A percentile compares a stretch with the other conserved stretches of the same genome.
phyloP scores from a whole-genome alignment of 2,797 vertebrate species.

The Mionectes olivaceus region DNA sequence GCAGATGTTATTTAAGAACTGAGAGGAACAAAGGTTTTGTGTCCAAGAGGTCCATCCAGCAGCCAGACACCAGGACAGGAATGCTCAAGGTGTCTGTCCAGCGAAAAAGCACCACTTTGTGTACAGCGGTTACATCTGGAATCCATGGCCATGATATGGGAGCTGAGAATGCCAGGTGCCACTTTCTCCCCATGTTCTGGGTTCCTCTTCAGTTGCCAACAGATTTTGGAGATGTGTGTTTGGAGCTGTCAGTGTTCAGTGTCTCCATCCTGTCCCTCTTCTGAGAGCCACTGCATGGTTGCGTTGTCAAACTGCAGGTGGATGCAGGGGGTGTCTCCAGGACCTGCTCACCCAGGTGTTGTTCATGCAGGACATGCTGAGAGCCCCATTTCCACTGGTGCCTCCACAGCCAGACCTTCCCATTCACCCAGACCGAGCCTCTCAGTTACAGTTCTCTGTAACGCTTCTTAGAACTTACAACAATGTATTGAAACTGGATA shows the following conservation, averaged over 20 bases:
- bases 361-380: accelerated
- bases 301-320: background rate
- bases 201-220: background rate
- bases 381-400: background rate
- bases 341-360: accelerated
- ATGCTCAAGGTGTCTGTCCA: background rate
- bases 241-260: background rate
- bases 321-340: accelerated
- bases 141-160: background rate
- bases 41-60: background rate
- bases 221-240: background rate
- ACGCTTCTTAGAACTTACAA: background rate
- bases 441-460: background rate
- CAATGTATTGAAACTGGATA: background rate
- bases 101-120: background rate
- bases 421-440: background rate
- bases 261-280: background rate
- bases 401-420: background rate
- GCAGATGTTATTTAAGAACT: background rate
- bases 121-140: background rate
- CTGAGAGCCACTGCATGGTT: accelerated
- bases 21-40: accelerated
- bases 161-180: background rate
- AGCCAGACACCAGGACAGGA: accelerated
- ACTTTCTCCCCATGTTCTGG: accelerated